Evolutionary conservation across 2,113 vertebrate genomes (phyloP).

Genomic region (Rhinoderma darwinii): DNA sequence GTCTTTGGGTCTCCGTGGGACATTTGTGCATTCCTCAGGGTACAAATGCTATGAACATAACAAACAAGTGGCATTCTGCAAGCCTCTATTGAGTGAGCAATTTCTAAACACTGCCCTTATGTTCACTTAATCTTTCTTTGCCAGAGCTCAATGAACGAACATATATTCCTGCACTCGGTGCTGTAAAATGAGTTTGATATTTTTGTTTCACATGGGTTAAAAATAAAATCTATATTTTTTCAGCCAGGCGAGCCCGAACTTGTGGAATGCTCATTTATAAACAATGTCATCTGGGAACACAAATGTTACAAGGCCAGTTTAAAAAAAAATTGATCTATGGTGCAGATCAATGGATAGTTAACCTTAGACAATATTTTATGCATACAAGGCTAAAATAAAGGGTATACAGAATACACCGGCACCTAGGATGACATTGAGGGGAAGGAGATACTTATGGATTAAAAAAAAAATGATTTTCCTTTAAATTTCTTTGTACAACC

Average conservation of each 20-base stretch:
- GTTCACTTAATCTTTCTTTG: background rate
- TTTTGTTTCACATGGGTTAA: background rate
- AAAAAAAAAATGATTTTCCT: no score
- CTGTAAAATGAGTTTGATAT: background rate
- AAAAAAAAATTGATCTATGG: background rate
- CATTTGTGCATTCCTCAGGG: constrained; percentile 5
- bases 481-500: no score
- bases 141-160: background rate
- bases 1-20: constrained; percentile 5
- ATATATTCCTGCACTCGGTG: background rate
- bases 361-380: no score
- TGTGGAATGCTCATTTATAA: background rate
- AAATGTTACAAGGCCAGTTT: background rate
- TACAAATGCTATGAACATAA: constrained; percentile 17
- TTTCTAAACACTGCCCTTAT: background rate
- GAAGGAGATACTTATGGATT: no score
- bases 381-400: no score
- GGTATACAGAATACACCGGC: no score
- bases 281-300: background rate
- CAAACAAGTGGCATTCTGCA: constrained; percentile 10
- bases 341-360: no score
- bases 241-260: background rate
- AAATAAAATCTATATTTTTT: constrained; percentile 14
- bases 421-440: no score
- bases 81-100: background rate